Evolutionary conservation across 2,113 vertebrate genomes (phyloP).

Genomic region (Chloroceryle aenea): DNA sequence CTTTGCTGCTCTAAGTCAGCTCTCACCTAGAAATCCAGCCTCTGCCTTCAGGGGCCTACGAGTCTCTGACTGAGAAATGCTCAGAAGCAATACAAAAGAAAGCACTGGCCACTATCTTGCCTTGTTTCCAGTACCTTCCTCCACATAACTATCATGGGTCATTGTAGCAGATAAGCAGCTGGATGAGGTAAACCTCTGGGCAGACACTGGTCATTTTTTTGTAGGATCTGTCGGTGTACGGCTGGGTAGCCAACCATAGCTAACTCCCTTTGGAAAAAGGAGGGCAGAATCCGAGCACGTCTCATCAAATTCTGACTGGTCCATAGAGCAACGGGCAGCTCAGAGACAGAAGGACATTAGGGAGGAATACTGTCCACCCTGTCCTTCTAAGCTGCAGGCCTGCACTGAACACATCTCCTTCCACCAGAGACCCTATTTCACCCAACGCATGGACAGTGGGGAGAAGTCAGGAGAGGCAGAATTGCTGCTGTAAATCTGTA

Average conservation of each 20-base stretch:
- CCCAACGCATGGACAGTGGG: background rate
- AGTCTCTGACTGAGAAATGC: background rate
- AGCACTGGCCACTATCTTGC: background rate
- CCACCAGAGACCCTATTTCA: background rate
- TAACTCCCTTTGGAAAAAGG: background rate
- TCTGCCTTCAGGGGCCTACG: background rate
- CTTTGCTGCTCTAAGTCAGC: background rate
- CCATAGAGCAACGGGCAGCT: accelerated
- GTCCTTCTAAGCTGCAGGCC: background rate
- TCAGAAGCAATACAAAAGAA: background rate
- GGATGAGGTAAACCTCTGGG: background rate
- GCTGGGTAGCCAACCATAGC: background rate
- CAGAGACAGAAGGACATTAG: background rate
- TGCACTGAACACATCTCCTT: background rate
- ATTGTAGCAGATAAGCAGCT: background rate
- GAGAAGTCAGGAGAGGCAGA: background rate
- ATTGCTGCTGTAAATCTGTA: background rate
- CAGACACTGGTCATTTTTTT: background rate
- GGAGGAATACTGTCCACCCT: background rate
- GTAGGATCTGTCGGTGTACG: background rate
- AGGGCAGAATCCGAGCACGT: accelerated
- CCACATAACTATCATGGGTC: background rate
- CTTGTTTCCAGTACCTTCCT: background rate
- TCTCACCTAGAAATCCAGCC: background rate
- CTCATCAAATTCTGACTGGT: background rate